Evolutionary conservation across 2,113 vertebrate species (phyloP), one percentile per base, ranked within the genome.

Genomic region (Odontophorus gujanensis): DNA sequence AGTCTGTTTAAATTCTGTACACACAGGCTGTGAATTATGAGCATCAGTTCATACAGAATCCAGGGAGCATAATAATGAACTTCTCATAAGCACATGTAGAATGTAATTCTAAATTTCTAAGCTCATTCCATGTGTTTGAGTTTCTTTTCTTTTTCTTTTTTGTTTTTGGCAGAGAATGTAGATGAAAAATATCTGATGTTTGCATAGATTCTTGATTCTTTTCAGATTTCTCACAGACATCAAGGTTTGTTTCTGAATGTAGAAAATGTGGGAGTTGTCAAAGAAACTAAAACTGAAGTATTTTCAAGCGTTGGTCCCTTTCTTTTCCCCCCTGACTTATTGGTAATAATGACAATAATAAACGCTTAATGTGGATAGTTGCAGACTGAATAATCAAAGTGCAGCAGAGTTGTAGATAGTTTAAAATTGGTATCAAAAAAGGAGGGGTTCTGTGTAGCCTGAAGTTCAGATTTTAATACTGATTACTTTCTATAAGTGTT

Each of bases 31-130:
- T 1, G 4, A 62, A 50, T 5, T 42, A 2, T 32, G 40, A 58
- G 7, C 26, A 13, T 0, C 14, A 3, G 24, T 36, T 47, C 36
- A 2, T 4, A 9, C 13, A 55, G 28, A 55, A 53, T 20, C 51
- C 0, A 0, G 45, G 36, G 8, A 63, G 8, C 11, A 40, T 26
- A 68, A 26, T 8, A 62, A 50, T 13, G 61, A 74, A 26, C 12
- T 16, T 21, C 30, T 81, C 34, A 75, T 30, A 63, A 76, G 8
- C 10, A 34, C 17, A 11, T 14, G 6, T 17, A 4, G 26, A 57
- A 61, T 81, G 8, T 24, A 47, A 75, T 71, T 86, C 20, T 71
- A 15, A 43, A 13, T 78, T 28, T 43, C 7, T 20, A 38, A 47
- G 6, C 28, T 59, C 42, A 71, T 43, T 43, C 36, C 14, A 2